Evolutionary conservation across 2,797 vertebrate genomes (phyloP), one percentile per base, ranked within the genome.

Genomic region (Sphaeramia orbicularis): DNA sequence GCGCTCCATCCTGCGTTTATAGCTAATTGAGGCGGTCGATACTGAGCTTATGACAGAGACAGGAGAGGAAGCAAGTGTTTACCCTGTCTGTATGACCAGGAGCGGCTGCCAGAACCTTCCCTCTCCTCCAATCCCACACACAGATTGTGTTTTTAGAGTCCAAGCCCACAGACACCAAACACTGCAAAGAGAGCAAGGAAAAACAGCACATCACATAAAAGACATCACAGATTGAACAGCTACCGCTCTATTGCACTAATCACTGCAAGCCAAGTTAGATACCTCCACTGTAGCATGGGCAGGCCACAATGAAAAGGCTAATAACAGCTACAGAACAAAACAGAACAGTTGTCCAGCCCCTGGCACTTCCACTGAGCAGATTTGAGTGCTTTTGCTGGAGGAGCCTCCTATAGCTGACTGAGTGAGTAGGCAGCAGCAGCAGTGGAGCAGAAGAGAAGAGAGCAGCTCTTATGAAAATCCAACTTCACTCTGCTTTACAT

Each of bases 141-240:
- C 97, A 99, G 89, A 99, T 96, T 71, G 96, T 97, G 91, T 99
- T 99, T 94, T 99, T 99, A 1, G 97, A 97, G 93, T 99, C 98
- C 84, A 99, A 94, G 80, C 98, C 98, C 86, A 99, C 97, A 7
- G 98, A 99, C 81, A 99, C 96, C 93, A 99, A 93, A 83, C 97
- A 97, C 98, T 99, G 92, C 54, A 87, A 88, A 87, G 57, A 70
- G 84, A 86, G 85, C 45, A 77, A 56, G 83, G 8, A 80, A 62
- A 61, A 84, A 48, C 2, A 30, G 18, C 12, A 45, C 14, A 60
- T 27, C 43, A 58, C 56, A 58, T 43, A 52, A 13, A 48, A 52
- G 12, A 21, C 30, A 56, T 85, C 56, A 73, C 60, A 84, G 42
- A 86, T 48, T 79, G 57, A 72, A 71, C 38, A 15, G 37, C 78